Conservation (phyloP, 2,888 invertebrate species). For the Ornithoptera priamus region DNA sequence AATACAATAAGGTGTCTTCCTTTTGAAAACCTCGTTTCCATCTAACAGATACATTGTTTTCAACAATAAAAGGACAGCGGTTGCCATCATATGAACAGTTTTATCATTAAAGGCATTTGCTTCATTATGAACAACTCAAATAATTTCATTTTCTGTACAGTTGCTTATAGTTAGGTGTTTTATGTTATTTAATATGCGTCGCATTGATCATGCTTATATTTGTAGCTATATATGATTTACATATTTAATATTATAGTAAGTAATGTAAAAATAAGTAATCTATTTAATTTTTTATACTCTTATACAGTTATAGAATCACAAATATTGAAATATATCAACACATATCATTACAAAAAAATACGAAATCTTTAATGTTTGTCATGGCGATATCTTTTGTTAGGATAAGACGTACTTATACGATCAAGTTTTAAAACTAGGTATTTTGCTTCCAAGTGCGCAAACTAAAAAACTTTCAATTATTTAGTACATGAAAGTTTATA, state of each 20-base stretch:
- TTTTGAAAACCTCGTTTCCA: no score
- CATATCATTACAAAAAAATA: no score
- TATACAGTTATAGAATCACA: no score
- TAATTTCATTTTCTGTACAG: constrained; percentile 9
- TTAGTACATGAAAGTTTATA: no score
- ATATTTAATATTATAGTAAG: not conserved
- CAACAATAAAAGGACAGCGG: not conserved
- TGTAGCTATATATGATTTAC: not conserved
- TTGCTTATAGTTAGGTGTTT: not conserved
- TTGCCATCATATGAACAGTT: constrained; percentile 27
- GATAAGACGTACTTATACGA: no score
- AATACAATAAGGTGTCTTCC: not conserved
- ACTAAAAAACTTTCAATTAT: no score
- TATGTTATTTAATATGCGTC: constrained; percentile 21
- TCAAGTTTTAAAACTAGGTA: no score
- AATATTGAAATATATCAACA: no score
- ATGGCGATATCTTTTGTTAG: no score
- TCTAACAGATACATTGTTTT: no score
- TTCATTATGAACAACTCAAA: not conserved
- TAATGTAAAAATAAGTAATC: constrained; percentile 1
- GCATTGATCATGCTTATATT: not conserved
- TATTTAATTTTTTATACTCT: not conserved
- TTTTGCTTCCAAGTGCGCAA: no score
- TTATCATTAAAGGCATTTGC: not conserved
- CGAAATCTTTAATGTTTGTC: no score